Evolutionary conservation across 2,888 invertebrate genomes (phyloP), one percentile per base, ranked within the genome.

Genomic region (Nephrotoma guestfalica): DNA sequence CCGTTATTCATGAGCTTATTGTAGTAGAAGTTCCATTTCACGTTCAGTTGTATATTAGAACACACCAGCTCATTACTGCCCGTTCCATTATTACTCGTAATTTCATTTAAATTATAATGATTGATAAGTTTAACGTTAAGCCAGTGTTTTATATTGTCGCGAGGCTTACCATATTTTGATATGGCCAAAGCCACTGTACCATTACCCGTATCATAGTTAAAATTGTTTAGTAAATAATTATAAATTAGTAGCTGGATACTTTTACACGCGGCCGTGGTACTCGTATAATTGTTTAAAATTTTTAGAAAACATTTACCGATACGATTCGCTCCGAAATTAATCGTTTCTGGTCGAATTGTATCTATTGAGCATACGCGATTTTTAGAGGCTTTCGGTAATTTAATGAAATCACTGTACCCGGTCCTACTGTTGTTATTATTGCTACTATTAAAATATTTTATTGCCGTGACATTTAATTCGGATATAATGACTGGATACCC

Each of bases 141-240:
- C 91, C 91, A 91, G 41, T 89, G 88, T 2, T 87, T 71, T 2
- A 89, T 85, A 57, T 86, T 86, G 87, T 90, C 90, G 43, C 86
- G 86, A 0, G 91, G 91, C 87, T 89, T 89, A 4, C 91, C 91
- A 86, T 90, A 87, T 83, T 89, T 89, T 0, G 91, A 91, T 41
- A 91, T 86, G 51, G 87, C 88, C 7, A 86, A 85, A 11, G 88
- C 87, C 2, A 85, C 57, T 83, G 86, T 51, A 5, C 51, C n/a
- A n/a, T 88, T 87, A 4, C 57, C 83, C 47, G 86, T 41, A n/a
- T 7, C 9, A 57, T 51, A 51, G 57, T 86, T 57, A 30, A 43
- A 40, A 51, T n/a, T 51, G n/a, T 87, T 85, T 0, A 90, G 88
- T 4, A 89, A 85, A 85, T 87, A 86, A 18, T 87, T 2, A 13